Base-by-base conservation (phyloP, 2,888 invertebrate genomes). In the Neoascia interrupta region DNA sequence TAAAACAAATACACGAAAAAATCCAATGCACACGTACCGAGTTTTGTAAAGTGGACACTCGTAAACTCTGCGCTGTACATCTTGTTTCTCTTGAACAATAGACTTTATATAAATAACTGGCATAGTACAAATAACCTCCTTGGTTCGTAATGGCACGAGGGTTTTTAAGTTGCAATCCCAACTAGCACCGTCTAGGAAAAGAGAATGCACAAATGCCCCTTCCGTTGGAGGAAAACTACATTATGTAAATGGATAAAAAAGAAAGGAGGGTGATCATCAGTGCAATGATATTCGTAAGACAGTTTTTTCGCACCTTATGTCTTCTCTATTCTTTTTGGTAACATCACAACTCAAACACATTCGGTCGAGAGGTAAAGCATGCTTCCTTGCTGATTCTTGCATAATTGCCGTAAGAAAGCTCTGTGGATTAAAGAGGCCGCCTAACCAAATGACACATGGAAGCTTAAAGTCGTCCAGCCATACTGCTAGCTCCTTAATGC, bases 371-470 rank as follows among this genome's bases (percentile, higher is more conserved):
- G 98, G 97, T 93, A 97, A 95, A 89, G 98, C 98, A 88, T 97
- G 97, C 89, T 95, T 97, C 21, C 98, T 91, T 0, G 98, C 97
- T 74, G 97, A 97, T 89, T 96, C 97, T 90, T 98, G 98, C 97
- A 98, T 98, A 85, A 98, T 97, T 68, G 98, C 98, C 0, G 98
- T 98, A 58, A 98, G 90, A 89, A 98, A 97, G 18, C 97, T 97
- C 89, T 98, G 98, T 0, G 98, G 98, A 90, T 98, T 98, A 91
- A 98, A 98, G 86, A 98, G 95, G 1, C 98, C 98, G 8, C 95
- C 96, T 79, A 98, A 90, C 98, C 98, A 98, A 36, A 98, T 95
- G 10, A 95, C 92, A 1, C 96, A 91, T 0, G 97, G 97, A 76
- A 97, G 90, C 91, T 94, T 86, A 19, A 88, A 88, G 88, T 98